phyloP scores from a whole-genome alignment of 64 coral and sea anemone species.

The Trachythela sp. region DNA sequence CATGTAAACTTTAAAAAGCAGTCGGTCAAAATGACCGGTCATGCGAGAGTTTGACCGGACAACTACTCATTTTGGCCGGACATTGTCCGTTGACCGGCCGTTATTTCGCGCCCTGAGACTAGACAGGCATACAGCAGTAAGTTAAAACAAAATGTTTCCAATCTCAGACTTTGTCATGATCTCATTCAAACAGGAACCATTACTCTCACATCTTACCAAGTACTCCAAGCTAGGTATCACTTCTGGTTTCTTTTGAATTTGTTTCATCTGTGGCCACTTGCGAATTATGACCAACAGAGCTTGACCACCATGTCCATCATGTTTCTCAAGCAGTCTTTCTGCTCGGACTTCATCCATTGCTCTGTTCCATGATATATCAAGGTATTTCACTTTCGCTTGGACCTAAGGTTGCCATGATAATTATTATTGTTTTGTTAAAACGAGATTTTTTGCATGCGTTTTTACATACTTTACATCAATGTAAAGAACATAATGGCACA shows the following conservation, averaged over 20 bases:
- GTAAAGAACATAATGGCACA: too few species aligned
- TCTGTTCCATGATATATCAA: conserved; percentile 54
- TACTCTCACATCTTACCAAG: conserved; percentile 51
- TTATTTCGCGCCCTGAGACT: too few species aligned
- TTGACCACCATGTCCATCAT: neutral
- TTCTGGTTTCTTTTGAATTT: conserved; percentile 60
- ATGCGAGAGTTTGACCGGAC: too few species aligned
- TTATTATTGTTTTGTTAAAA: too few species aligned
- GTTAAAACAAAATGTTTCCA: neutral
- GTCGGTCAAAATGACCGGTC: too few species aligned
- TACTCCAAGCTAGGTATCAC: conserved; percentile 68
- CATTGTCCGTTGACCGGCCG: too few species aligned
- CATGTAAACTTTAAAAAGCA: too few species aligned
- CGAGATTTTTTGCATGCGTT: too few species aligned
- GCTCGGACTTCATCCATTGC: conserved; percentile 79
- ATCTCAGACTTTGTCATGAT: too few species aligned
- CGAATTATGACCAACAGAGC: conserved; percentile 54
- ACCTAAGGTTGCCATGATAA: conserved; percentile 38
- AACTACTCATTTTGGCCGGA: too few species aligned
- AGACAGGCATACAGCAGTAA: neutral
- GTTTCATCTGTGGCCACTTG: conserved; percentile 67
- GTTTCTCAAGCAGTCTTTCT: conserved; percentile 33
- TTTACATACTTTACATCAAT: too few species aligned
- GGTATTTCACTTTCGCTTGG: conserved; percentile 49
- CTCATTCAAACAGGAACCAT: too few species aligned